These are phyloP conservation scores for Serilophus lunatus DNA, from an alignment of 2,113 vertebrate genomes.

Conservation along the genomic window DNA sequence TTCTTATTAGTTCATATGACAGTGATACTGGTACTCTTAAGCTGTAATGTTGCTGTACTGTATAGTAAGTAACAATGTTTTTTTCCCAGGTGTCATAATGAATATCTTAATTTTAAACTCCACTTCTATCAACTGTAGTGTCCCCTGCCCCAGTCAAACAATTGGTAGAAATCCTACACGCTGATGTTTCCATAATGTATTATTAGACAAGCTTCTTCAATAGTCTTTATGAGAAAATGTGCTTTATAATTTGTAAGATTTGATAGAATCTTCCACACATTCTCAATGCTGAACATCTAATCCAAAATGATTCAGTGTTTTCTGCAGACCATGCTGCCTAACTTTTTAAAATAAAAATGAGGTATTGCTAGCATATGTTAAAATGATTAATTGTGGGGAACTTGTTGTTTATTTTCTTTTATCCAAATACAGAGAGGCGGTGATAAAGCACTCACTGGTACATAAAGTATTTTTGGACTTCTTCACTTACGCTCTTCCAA, in stretches of 20 bases:
- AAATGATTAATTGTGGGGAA: neutral
- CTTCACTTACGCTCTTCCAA: conserved; percentile 80
- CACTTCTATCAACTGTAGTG: neutral
- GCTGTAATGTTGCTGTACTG: neutral
- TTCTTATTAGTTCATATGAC: neutral
- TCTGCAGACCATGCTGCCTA: fast-evolving
- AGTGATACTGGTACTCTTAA: neutral
- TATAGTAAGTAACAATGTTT: neutral
- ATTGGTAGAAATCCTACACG: neutral
- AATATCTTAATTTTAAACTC: neutral
- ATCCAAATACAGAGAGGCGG: conserved; percentile 83
- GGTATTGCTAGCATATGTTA: neutral
- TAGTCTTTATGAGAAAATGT: neutral
- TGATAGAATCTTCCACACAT: neutral
- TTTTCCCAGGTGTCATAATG: neutral
- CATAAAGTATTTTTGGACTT: conserved; percentile 98
- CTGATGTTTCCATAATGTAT: neutral
- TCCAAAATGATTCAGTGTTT: neutral
- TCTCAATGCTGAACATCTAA: neutral
- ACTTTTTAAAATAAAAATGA: neutral
- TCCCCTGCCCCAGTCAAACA: neutral
- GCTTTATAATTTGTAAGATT: neutral
- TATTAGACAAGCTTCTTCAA: neutral
- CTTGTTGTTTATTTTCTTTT: neutral
- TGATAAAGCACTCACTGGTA: conserved; percentile 94